Conservation (phyloP, 1,140 invertebrate genomes). For the Sycophaga agraensis region DNA sequence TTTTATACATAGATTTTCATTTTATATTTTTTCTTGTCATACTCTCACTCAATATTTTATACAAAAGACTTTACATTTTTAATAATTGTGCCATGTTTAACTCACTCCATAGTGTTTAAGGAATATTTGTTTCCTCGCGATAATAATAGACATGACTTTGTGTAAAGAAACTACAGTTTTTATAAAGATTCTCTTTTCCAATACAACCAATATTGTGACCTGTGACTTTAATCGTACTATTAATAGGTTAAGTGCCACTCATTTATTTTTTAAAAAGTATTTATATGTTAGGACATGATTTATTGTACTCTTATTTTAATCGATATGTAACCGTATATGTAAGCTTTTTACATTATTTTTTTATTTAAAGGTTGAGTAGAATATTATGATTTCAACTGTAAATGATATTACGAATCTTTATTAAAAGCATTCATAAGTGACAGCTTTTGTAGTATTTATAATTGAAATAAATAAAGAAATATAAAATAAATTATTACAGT, state of each 20-base stretch:
- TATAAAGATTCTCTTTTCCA: slow-evolving; percentile 12
- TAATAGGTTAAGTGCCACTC: slow-evolving; percentile 26
- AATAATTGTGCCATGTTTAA: slow-evolving; percentile 24
- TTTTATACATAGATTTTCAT: slow-evolving; percentile 19
- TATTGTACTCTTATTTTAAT: slow-evolving; percentile 27
- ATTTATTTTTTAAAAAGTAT: slow-evolving; percentile 26
- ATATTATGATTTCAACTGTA: slow-evolving; percentile 18
- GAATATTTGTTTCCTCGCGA: neutral
- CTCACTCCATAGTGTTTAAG: slow-evolving; percentile 18
- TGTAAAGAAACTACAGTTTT: slow-evolving; percentile 23
- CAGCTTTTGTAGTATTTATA: slow-evolving; percentile 27
- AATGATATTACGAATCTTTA: slow-evolving; percentile 25
- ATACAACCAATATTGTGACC: slow-evolving; percentile 25
- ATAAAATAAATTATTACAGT: neutral
- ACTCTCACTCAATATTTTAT: neutral
- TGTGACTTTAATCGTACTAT: slow-evolving; percentile 28
- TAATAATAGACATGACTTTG: slow-evolving; percentile 14
- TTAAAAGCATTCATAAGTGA: slow-evolving; percentile 23
- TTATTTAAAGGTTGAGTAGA: slow-evolving; percentile 11
- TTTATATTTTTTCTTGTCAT: slow-evolving; percentile 11
- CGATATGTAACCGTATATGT: slow-evolving; percentile 11
- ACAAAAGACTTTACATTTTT: slow-evolving; percentile 13
- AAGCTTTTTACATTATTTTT: slow-evolving; percentile 29
- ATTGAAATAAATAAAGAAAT: slow-evolving; percentile 25
- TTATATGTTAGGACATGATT: slow-evolving; percentile 19